These are phyloP conservation scores for Tiphia femorata DNA, from an alignment of 2,888 invertebrate genomes.

Conservation along the genomic window DNA sequence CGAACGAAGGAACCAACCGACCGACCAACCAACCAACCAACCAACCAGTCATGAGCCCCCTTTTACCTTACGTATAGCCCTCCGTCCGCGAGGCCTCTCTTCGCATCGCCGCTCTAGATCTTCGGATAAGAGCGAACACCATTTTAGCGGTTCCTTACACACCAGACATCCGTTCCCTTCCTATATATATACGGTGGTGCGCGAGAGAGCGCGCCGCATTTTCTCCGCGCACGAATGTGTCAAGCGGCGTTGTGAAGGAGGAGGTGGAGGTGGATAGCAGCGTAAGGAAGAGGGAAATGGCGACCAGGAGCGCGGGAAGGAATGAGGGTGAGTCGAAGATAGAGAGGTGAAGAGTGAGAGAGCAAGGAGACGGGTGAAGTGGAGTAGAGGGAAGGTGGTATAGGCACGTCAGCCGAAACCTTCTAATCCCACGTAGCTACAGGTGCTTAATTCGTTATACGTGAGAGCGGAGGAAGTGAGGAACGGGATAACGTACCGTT, in stretches of 20 bases:
- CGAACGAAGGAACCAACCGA: constrained; percentile 28
- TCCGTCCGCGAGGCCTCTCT: constrained; percentile 67
- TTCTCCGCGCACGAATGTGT: constrained; percentile 45
- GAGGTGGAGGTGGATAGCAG: constrained; percentile 12
- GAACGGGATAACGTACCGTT: constrained; percentile 47
- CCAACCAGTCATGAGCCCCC: constrained; percentile 56
- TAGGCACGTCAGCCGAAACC: constrained; percentile 35
- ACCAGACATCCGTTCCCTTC: constrained; percentile 68
- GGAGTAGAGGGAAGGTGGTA: constrained; percentile 13
- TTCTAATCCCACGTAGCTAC: constrained; percentile 41
- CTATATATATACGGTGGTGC: constrained; percentile 31
- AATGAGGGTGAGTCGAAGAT: neutral
- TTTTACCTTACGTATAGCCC: constrained; percentile 62
- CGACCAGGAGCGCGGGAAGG: neutral
- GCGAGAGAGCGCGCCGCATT: constrained; percentile 42
- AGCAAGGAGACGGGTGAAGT: neutral
- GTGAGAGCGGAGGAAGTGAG: constrained; percentile 41
- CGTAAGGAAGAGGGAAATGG: neutral
- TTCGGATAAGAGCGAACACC: constrained; percentile 68
- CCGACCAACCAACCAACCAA: constrained; percentile 39
- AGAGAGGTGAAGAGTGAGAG: neutral
- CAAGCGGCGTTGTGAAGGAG: constrained; percentile 26
- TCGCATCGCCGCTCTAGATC: constrained; percentile 69
- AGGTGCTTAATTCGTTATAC: constrained; percentile 40
- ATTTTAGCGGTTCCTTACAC: constrained; percentile 70